Evolutionary conservation across 1,140 invertebrate species (phyloP).

Genomic region (Batillaria attramentaria): DNA sequence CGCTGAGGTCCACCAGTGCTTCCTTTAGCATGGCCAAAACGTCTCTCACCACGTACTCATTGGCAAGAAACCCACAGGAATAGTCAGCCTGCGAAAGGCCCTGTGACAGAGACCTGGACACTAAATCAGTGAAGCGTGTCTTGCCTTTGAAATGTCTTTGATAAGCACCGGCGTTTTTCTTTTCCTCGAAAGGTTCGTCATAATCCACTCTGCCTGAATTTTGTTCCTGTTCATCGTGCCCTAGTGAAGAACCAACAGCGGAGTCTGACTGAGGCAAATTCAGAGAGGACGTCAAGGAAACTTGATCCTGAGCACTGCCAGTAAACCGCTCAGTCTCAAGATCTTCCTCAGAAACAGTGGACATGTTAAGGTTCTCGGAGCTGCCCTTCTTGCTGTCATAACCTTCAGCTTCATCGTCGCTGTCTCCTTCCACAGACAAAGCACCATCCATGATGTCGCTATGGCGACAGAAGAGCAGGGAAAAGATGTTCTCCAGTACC

Average conservation of each 20-base stretch:
- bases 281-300: background rate
- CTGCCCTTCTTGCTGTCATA: constrained; percentile 37
- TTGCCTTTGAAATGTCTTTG: no score
- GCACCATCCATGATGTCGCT: constrained; percentile 52
- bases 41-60: constrained; percentile 69
- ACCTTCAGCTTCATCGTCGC: constrained; percentile 53
- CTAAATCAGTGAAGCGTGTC: constrained; percentile 45
- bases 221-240: background rate
- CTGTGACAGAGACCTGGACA: constrained; percentile 48
- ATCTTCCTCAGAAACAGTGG: constrained; percentile 44
- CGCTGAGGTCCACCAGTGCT: constrained; percentile 60
- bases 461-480: constrained; percentile 69
- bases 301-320: background rate
- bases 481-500: constrained; percentile 73
- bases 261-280: constrained; percentile 13
- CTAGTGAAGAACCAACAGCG: constrained; percentile 10
- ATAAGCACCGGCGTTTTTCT: no score
- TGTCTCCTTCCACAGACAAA: constrained; percentile 60
- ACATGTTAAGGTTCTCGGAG: constrained; percentile 35
- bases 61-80: constrained; percentile 61
- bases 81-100: constrained; percentile 33
- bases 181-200: constrained; percentile 56
- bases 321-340: constrained; percentile 14
- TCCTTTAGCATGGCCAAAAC: constrained; percentile 65
- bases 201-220: constrained; percentile 39